These are phyloP conservation scores for Orchestia grillus DNA, from an alignment of 1,140 invertebrate genomes.

Conservation along the genomic window DNA sequence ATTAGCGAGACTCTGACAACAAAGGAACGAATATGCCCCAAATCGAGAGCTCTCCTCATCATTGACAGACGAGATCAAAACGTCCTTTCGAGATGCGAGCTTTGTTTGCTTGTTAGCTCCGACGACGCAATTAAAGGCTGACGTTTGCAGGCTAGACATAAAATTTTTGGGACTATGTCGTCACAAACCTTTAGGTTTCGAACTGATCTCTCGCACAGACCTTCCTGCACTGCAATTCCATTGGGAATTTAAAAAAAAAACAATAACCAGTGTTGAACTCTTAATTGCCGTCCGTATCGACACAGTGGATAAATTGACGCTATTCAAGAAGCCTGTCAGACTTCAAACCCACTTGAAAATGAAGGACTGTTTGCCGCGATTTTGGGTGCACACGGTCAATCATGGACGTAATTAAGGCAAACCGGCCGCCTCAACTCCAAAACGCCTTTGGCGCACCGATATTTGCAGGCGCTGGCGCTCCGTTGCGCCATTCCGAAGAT, in stretches of 20 bases:
- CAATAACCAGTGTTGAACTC: not conserved
- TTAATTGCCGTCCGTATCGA: not conserved
- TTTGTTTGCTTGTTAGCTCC: slow-evolving; percentile 20
- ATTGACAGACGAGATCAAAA: slow-evolving; percentile 40
- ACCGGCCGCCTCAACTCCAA: not conserved
- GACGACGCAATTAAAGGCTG: slow-evolving; percentile 16
- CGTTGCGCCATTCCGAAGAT: not conserved
- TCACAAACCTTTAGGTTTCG: not conserved
- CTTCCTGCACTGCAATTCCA: not conserved
- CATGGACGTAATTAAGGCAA: not conserved
- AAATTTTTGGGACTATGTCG: not conserved
- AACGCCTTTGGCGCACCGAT: not conserved
- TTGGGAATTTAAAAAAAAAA: not conserved
- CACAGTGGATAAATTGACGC: not conserved
- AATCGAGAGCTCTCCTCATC: slow-evolving; percentile 20
- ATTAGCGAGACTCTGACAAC: not conserved
- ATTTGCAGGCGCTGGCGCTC: not conserved
- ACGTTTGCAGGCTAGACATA: not conserved
- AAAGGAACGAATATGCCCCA: slow-evolving; percentile 14
- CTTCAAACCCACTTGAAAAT: not conserved
- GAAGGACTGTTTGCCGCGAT: not conserved
- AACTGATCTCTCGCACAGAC: not conserved
- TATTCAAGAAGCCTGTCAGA: not conserved
- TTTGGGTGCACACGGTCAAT: not conserved
- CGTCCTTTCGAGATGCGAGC: slow-evolving; percentile 1